Base-by-base conservation (phyloP, 2,113 vertebrate species). In the Paradisaea rubra region DNA sequence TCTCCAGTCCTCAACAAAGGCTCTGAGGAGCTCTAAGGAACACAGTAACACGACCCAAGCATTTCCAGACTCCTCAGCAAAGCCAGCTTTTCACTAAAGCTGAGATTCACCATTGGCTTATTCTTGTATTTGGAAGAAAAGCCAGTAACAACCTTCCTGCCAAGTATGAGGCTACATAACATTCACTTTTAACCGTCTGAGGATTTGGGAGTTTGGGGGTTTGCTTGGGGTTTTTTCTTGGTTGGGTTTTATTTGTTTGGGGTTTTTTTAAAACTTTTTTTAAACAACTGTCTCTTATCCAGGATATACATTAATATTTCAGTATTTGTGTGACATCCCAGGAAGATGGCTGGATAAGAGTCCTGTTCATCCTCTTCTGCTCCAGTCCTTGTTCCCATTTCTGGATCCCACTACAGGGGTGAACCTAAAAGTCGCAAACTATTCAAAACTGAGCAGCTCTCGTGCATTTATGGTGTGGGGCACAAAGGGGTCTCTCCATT, bases 381-480 rank as follows among this genome's bases (percentile, higher is more conserved):
- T 57, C n/a, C 47, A 35, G 21, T 7, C 35, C 23, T 18, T 4
- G 30, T 6, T 45, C 30, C 35, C 0, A 0, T 50, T 54, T 65
- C 69, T 15, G 23, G 27, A 52, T 13, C 56, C 69, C 9, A 9
- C 0, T 41, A 41, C 30, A 28, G 50, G 33, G 24, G 47, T 19
- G 28, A 87, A 15, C n/a, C 37, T 15, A 2, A 13, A 71, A 37
- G 24, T 3, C 18, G 3, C 27, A 13, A 31, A 20, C 35, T 15
- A 4, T 5, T 37, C 24, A 18, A 24, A 56, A 35, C 0, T 4
- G 3, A 76, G 77, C 23, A 35, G 39, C 37, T 57, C 63, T 44
- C 0, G 0, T 3, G 5, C 19, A 6, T 6, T 49, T 11, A 7
- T 1, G 19, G 27, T 35, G 53, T 3, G 2, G 0, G 33, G 39